These are phyloP conservation scores for Chitala chitala DNA, from an alignment of 2,113 vertebrate genomes.

Conservation along the genomic window DNA sequence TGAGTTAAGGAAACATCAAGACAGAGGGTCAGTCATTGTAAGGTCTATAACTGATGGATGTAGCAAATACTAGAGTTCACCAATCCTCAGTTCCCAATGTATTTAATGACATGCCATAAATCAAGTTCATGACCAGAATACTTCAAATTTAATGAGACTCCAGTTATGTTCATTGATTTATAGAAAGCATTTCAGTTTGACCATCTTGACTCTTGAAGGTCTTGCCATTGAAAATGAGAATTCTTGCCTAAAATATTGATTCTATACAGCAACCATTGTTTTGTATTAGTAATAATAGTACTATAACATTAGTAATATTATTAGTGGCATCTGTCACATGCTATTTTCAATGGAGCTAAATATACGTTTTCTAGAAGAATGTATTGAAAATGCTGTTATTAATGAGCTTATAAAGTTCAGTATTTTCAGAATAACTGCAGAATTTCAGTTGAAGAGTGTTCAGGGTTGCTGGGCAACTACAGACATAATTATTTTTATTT, in stretches of 20 bases:
- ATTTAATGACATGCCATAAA: background rate
- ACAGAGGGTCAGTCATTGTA: background rate
- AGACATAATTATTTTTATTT: no score
- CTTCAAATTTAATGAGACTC: background rate
- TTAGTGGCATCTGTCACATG: no score
- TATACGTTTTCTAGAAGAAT: no score
- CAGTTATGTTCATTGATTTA: background rate
- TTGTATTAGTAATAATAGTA: background rate
- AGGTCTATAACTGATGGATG: constrained; percentile 27
- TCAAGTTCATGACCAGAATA: background rate
- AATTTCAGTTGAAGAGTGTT: no score
- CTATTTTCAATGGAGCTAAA: no score
- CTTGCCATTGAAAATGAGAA: background rate
- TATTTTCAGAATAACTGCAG: no score
- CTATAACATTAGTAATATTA: background rate
- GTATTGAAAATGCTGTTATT: no score
- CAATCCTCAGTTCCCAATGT: background rate
- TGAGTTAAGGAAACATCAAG: constrained; percentile 4
- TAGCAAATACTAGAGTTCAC: constrained; percentile 35
- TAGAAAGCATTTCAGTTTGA: background rate
- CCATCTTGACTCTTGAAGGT: background rate
- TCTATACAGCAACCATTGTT: background rate
- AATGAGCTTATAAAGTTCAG: no score
- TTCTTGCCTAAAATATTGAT: background rate
- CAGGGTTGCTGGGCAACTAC: no score